phyloP scores from a whole-genome alignment of 2,113 vertebrate genomes.

The Ahaetulla prasina region DNA sequence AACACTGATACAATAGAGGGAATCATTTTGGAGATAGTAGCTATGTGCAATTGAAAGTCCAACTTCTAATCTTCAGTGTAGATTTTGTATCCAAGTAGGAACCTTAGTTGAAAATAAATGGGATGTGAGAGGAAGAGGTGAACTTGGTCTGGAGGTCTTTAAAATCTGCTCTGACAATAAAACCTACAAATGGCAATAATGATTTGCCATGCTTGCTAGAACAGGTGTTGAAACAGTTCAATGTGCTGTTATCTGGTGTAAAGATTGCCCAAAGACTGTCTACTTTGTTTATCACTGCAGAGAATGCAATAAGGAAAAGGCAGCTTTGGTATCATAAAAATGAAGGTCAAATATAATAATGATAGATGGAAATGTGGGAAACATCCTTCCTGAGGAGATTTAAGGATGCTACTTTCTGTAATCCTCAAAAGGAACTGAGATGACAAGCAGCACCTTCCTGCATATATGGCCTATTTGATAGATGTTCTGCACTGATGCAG shows the following conservation, averaged over 20 bases:
- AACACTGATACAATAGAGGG: neutral
- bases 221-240: neutral
- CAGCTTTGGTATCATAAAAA: neutral
- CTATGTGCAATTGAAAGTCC: neutral
- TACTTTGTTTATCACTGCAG: neutral
- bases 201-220: neutral
- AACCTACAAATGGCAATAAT: neutral
- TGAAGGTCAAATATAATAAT: neutral
- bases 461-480: neutral
- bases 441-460: neutral
- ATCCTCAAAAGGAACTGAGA: neutral
- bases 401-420: neutral
- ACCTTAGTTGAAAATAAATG: neutral
- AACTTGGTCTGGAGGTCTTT: neutral
- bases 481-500: neutral
- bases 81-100: neutral
- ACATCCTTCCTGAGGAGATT: neutral
- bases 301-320: neutral
- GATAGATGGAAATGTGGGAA: neutral
- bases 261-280: neutral
- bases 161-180: neutral
- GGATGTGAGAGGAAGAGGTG: neutral
- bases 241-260: neutral
- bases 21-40: neutral
- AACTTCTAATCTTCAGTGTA: neutral